Conservation (phyloP, 92 coral and sea anemone species). For the Epizoanthus ramosus region DNA sequence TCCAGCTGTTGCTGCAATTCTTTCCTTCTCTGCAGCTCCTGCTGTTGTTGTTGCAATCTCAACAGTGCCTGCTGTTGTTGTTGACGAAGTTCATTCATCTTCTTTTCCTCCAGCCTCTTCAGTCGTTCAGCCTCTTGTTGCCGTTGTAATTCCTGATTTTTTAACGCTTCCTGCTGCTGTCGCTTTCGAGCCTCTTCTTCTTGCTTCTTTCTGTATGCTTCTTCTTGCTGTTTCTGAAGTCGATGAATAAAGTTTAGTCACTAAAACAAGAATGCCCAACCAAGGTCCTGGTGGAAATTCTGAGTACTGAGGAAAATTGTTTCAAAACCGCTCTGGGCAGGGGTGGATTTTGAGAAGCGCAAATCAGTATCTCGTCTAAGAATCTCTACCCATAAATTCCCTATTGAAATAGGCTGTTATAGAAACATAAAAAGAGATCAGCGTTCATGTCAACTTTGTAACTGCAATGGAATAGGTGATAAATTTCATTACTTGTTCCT, state of each 20-base stretch:
- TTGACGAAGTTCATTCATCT: slow-evolving; percentile 57
- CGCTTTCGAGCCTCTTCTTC: slow-evolving; percentile 53
- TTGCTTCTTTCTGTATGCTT: slow-evolving; percentile 65
- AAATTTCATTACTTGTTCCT: no score
- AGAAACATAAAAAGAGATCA: no score
- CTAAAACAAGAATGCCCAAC: no score
- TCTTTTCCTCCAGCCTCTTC: slow-evolving; percentile 56
- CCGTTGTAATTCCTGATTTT: slow-evolving; percentile 45
- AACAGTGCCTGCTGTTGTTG: slow-evolving; percentile 84
- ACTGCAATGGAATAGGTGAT: no score
- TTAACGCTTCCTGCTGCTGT: slow-evolving; percentile 44
- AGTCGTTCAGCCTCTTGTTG: slow-evolving; percentile 57
- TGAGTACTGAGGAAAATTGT: no score
- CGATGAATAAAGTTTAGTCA: background rate
- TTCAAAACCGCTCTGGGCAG: no score
- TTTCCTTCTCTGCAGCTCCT: slow-evolving; percentile 76
- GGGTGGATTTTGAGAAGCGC: no score
- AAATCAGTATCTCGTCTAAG: no score
- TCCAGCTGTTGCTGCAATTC: slow-evolving; percentile 73
- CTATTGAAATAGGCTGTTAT: no score
- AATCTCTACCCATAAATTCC: no score
- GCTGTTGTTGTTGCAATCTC: slow-evolving; percentile 80
- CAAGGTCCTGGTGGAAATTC: no score
- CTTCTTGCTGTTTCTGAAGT: slow-evolving; percentile 67
- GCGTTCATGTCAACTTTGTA: no score